Conservation (phyloP, 2,113 vertebrate genomes). For the Pachyramphus minor region DNA sequence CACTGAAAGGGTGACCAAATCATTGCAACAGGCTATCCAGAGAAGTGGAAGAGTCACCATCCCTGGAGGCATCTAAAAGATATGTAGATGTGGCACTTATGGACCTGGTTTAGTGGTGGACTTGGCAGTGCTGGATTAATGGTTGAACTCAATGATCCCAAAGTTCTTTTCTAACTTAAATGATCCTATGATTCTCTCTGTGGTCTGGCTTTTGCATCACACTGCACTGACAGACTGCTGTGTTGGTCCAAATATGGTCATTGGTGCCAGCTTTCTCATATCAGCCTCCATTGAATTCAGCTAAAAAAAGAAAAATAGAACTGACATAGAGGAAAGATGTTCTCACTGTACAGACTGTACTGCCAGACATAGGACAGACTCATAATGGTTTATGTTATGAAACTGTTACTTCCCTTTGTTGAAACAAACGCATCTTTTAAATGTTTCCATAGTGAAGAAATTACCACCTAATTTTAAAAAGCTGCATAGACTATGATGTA, state of each 20-base stretch:
- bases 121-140: background rate
- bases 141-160: background rate
- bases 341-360: background rate
- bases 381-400: rapidly evolving
- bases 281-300: background rate
- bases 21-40: background rate
- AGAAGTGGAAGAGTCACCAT: background rate
- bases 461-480: background rate
- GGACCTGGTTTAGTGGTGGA: background rate
- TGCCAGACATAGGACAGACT: background rate
- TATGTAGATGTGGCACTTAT: background rate
- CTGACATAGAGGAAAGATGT: background rate
- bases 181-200: background rate
- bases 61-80: background rate
- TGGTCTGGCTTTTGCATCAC: background rate
- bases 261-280: background rate
- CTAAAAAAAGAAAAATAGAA: background rate
- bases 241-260: background rate
- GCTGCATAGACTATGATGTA: rapidly evolving
- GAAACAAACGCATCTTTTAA: background rate
- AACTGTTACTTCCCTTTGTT: background rate
- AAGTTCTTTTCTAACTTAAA: background rate
- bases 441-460: background rate
- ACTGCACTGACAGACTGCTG: background rate
- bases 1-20: background rate